A percentile compares a stretch with the other conserved stretches of the same genome.
Evolutionary conservation across 92 coral and sea anemone genomes (phyloP).

Genomic region (Pocillopora grandis): DNA sequence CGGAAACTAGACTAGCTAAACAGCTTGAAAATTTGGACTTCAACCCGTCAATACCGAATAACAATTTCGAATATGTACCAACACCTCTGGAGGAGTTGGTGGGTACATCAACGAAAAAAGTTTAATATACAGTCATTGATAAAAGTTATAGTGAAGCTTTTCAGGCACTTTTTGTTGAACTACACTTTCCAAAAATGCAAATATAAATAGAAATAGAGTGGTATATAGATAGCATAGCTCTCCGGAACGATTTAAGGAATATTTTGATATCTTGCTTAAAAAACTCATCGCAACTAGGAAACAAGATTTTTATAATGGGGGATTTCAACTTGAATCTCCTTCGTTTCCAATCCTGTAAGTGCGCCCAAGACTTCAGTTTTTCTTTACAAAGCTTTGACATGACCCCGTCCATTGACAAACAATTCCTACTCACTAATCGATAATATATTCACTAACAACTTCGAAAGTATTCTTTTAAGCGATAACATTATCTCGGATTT

Average conservation of each 20-base stretch:
- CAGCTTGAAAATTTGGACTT: no score
- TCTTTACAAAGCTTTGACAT: slow-evolving; percentile 22
- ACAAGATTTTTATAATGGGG: slow-evolving; percentile 24
- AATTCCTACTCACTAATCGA: slow-evolving; percentile 5
- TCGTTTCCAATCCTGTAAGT: neutral
- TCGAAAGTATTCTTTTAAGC: slow-evolving; percentile 23
- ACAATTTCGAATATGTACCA: no score
- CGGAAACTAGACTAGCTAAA: no score
- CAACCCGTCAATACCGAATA: no score
- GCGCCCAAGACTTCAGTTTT: slow-evolving; percentile 32
- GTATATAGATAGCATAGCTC: slow-evolving; percentile 45
- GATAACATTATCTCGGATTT: slow-evolving; percentile 52
- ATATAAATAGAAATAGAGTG: slow-evolving; percentile 38
- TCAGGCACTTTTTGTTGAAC: slow-evolving; percentile 61
- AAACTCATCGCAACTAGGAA: slow-evolving; percentile 27
- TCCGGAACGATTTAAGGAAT: slow-evolving; percentile 39
- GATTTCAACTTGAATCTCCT: slow-evolving; percentile 36
- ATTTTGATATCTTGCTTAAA: slow-evolving; percentile 49
- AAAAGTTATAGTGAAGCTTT: slow-evolving; percentile 10
- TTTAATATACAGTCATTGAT: no score
- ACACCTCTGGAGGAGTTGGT: no score
- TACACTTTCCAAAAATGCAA: slow-evolving; percentile 30
- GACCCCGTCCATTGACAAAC: neutral
- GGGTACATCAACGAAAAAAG: no score
- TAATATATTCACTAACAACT: slow-evolving; percentile 37